Evolutionary conservation across 2,113 vertebrate genomes (phyloP).

Genomic region (Calcarius ornatus): DNA sequence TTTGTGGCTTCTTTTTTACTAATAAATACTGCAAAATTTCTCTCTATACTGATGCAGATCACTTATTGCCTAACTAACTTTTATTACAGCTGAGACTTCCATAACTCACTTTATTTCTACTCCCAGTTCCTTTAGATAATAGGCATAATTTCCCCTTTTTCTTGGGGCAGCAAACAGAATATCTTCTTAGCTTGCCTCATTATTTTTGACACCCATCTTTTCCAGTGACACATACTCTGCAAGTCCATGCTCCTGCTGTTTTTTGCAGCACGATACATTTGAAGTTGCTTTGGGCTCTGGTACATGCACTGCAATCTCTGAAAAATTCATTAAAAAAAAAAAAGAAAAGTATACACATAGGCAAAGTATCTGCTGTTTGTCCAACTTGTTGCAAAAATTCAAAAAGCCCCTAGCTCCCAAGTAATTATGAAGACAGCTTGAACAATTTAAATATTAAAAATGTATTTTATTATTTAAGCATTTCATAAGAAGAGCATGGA

Average conservation of each 20-base stretch:
- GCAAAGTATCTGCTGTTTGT: not conserved
- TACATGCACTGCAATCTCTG: not conserved
- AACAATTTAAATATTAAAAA: conserved; percentile 50
- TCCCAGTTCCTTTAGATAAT: not conserved
- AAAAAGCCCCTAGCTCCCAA: not conserved
- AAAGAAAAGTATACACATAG: not conserved
- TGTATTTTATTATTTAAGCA: conserved; percentile 43
- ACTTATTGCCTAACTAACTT: not conserved
- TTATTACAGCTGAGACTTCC: not conserved
- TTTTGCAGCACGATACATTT: not conserved
- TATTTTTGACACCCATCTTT: conserved; percentile 42
- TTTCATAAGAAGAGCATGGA: not conserved
- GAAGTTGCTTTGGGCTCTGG: not conserved
- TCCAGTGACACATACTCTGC: not conserved
- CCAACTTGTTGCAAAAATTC: not conserved
- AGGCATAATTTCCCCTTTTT: not conserved
- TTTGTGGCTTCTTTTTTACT: not conserved
- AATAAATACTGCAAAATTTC: not conserved
- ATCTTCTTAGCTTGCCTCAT: not conserved
- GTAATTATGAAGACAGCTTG: conserved; percentile 7
- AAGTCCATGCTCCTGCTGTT: not conserved
- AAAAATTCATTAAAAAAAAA: not conserved
- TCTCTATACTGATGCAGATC: not conserved
- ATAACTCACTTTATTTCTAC: not conserved
- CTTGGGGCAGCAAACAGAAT: not conserved